Percentiles rank a stretch among this genome's conserved stretches.
Conservation (phyloP, 2,113 vertebrate genomes). For the Cinclus mexicanus region DNA sequence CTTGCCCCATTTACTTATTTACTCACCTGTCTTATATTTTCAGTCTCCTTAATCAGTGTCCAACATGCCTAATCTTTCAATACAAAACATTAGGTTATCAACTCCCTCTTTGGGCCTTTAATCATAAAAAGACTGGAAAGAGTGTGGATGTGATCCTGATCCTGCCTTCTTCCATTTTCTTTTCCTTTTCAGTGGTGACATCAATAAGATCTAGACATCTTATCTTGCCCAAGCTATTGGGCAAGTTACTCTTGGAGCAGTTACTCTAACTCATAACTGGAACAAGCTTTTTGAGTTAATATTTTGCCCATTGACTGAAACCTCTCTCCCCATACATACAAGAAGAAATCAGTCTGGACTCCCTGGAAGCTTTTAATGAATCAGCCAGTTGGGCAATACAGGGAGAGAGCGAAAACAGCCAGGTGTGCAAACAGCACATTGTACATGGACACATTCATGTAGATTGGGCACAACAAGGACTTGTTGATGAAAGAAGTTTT, state of each 20-base stretch:
- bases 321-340: accelerated
- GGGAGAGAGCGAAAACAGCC: neutral
- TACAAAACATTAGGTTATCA: neutral
- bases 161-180: neutral
- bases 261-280: neutral
- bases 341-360: neutral
- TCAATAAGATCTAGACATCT: neutral
- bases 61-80: neutral
- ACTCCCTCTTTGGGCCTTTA: neutral
- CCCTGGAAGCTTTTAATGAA: neutral
- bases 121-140: neutral
- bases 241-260: neutral
- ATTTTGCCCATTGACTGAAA: neutral
- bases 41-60: neutral
- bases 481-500: neutral
- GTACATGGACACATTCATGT: neutral
- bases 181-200: neutral
- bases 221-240: neutral
- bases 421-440: neutral
- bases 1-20: neutral
- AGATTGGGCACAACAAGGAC: neutral
- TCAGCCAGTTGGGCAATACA: neutral
- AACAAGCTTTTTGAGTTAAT: neutral
- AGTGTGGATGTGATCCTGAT: neutral
- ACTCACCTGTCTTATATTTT: neutral